Conservation (phyloP, 2,113 vertebrate species). For the Hepsetus odoe region DNA sequence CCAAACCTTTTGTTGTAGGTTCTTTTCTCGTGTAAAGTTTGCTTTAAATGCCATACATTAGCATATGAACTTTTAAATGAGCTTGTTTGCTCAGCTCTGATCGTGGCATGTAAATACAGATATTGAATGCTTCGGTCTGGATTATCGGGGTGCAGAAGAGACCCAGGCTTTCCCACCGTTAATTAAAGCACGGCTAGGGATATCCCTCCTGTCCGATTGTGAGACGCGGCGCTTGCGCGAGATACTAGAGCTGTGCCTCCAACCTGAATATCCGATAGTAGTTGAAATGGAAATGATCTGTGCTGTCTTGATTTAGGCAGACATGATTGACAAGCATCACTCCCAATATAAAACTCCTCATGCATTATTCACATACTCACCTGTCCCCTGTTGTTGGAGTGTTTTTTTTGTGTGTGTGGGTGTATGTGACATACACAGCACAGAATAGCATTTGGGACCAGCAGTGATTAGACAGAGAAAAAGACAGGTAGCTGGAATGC, state of each 20-base stretch:
- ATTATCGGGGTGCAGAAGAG: conserved; percentile 56
- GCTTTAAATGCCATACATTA: conserved; percentile 87
- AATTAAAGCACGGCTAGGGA: conserved; percentile 73
- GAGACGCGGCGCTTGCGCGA: conserved; percentile 64
- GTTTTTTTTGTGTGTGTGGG: conserved; percentile 36
- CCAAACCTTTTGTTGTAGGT: conserved; percentile 83
- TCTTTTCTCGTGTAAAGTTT: conserved; percentile 85
- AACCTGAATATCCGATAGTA: conserved; percentile 68
- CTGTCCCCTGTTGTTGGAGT: conserved; percentile 59
- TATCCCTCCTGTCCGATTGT: conserved; percentile 56
- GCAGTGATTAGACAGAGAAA: conserved; percentile 31
- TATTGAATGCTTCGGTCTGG: conserved; percentile 68
- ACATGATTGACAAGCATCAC: conserved; percentile 70
- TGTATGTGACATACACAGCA: conserved; percentile 29
- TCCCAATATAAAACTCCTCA: conserved; percentile 63
- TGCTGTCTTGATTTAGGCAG: conserved; percentile 64
- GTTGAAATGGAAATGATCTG: conserved; percentile 64
- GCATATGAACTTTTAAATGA: conserved; percentile 89
- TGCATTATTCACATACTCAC: conserved; percentile 60
- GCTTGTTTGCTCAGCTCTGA: conserved; percentile 81
- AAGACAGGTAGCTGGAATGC: conserved; percentile 6
- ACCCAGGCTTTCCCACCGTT: conserved; percentile 58
- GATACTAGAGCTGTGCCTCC: conserved; percentile 49
- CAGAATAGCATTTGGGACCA: conserved; percentile 29
- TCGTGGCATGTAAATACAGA: conserved; percentile 82